Percentiles rank a stretch among this genome's conserved stretches.
Conservation (phyloP, 30 jellyfish, hydroid and myxozoan genomes). For the Turritopsis rubra region DNA sequence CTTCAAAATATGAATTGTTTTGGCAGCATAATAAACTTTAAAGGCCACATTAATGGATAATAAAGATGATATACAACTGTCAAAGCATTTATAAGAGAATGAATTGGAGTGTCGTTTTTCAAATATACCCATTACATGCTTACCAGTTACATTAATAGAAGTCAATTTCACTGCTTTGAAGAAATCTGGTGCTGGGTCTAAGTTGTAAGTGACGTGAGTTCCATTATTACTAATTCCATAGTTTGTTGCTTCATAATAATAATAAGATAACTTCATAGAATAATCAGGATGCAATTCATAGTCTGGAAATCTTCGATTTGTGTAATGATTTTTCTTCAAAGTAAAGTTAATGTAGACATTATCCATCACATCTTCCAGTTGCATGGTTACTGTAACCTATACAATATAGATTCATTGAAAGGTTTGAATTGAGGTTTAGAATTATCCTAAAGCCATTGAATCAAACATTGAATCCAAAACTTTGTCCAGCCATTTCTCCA, state of each 20-base stretch:
- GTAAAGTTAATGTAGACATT: constrained; percentile 36
- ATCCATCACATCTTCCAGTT: constrained; percentile 31
- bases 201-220: constrained; percentile 1
- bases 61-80: no score
- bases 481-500: no score
- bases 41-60: no score
- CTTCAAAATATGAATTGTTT: no score
- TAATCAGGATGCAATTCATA: constrained; percentile 20
- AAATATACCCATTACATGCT: not conserved
- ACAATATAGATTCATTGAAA: constrained; percentile 3
- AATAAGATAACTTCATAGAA: not conserved
- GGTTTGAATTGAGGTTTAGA: no score
- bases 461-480: no score
- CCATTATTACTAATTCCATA: no score
- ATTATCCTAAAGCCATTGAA: no score
- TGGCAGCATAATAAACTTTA: no score
- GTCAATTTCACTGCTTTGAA: constrained; percentile 14
- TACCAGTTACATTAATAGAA: constrained; percentile 17
- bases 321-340: not conserved
- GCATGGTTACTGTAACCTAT: constrained; percentile 25
- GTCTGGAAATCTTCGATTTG: constrained; percentile 43
- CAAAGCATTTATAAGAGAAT: not conserved
- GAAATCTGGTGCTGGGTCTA: not conserved
- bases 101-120: no score
- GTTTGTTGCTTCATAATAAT: not conserved